A percentile compares a stretch with the other conserved stretches of the same genome.
Evolutionary conservation across 35 echinoderm and acorn worm species (phyloP).

Genomic region (Heliocidaris tuberculata): DNA sequence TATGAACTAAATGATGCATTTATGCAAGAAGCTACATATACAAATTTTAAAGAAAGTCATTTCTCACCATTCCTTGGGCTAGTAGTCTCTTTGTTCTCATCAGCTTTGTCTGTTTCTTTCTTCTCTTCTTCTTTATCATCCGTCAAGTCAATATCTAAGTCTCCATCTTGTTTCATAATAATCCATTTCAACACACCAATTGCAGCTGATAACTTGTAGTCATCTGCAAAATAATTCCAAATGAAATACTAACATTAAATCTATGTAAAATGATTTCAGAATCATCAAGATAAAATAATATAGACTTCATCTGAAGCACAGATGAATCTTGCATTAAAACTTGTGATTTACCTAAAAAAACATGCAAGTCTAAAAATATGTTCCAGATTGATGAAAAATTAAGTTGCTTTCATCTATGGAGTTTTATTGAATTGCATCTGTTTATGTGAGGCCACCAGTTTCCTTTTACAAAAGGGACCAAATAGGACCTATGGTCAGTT

Average conservation of each 20-base stretch:
- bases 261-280: background rate
- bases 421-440: no score
- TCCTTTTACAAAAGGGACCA: no score
- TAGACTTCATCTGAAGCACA: background rate
- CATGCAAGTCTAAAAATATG: no score
- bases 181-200: slow-evolving; percentile 79
- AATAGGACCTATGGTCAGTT: no score
- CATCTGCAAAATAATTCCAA: slow-evolving; percentile 48
- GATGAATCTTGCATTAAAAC: background rate
- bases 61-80: slow-evolving; percentile 41
- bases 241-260: background rate
- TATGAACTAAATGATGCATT: no score
- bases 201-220: slow-evolving; percentile 78
- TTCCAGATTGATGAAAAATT: no score
- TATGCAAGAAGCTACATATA: no score
- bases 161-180: slow-evolving; percentile 76
- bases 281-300: background rate
- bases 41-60: background rate
- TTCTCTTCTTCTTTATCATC: slow-evolving; percentile 62
- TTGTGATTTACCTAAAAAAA: background rate
- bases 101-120: slow-evolving; percentile 34
- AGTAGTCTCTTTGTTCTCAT: slow-evolving; percentile 24
- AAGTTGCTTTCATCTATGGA: no score
- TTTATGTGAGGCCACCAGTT: no score
- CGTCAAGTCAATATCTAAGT: slow-evolving; percentile 51